Percentiles rank a stretch among this genome's conserved stretches.
Evolutionary conservation across 1,140 invertebrate genomes (phyloP).

Genomic region (Tenebrio molitor): DNA sequence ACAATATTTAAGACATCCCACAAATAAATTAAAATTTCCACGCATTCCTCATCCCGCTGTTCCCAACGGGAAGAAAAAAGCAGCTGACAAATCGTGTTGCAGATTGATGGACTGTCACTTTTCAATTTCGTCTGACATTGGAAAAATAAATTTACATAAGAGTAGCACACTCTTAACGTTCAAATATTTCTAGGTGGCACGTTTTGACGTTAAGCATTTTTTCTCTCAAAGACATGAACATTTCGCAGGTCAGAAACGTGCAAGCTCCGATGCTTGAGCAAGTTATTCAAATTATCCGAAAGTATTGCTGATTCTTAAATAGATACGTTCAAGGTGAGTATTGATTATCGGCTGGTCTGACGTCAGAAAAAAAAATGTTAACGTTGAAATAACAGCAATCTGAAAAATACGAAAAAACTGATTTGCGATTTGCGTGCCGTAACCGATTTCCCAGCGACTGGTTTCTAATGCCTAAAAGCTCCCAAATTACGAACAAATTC

Average conservation of each 20-base stretch:
- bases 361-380: too few relatives aligned
- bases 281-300: background rate
- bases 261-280: background rate
- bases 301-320: too few relatives aligned
- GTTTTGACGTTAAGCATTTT: constrained; percentile 17
- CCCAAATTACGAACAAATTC: too few relatives aligned
- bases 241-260: background rate
- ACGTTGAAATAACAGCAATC: background rate
- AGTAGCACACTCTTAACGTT: background rate
- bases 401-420: background rate
- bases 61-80: too few relatives aligned
- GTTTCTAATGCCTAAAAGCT: too few relatives aligned
- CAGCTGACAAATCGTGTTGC: constrained; percentile 4
- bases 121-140: background rate
- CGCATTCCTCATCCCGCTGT: too few relatives aligned
- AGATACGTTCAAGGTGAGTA: background rate
- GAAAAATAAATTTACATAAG: constrained; percentile 12
- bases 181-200: background rate
- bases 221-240: constrained; percentile 8
- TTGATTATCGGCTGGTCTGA: background rate
- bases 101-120: constrained; percentile 33
- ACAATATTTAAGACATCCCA: too few relatives aligned
- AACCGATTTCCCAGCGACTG: too few relatives aligned
- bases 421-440: background rate
- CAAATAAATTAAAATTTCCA: too few relatives aligned